Base-by-base conservation (phyloP, 2,888 invertebrate species). In the Mactromeris polynyma region DNA sequence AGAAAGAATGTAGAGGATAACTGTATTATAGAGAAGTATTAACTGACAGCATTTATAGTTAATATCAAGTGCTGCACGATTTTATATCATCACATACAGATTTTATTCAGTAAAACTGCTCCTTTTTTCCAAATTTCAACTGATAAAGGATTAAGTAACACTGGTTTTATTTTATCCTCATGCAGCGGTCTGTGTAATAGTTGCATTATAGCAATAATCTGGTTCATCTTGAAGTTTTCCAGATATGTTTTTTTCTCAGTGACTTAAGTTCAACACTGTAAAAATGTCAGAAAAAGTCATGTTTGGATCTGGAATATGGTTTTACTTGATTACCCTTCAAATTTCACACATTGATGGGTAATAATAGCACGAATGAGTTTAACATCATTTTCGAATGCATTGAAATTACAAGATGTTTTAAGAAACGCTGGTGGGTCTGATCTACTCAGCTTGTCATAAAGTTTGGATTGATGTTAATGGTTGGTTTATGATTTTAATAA, bases 161-260 rank as follows among this genome's bases (percentile, higher is more conserved):
- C 17, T 33, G 1, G 2, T 73, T 36, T 33, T 73, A 73, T 73
- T 11, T 73, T 73, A 4, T 73, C 73, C 73, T 33, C 9, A 26
- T 31, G 7, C 73, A 73, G 31, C 36, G 1, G n/a, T 9, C 11
- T 4, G 0, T 6, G n/a, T 73, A 33, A 73, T 33, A 17, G 73
- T 26, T 73, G 73, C 73, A 73, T 73, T 73, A 73, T 33, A 36
- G 36, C 36, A 73, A 19, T 73, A 73, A 73, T 73, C 73, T 36
- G 73, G 14, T 36, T 33, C 73, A 73, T 73, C 73, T 73, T 33
- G 73, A 73, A 73, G 19, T 14, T 33, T 73, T 14, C 73, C 73
- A 73, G 73, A 73, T 33, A 73, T 33, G 14, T 31, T 31, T 69
- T 73, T 73, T 73, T 2, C 17, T 33, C 17, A 19, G 33, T 33